Conservation (phyloP, 35 echinoderm and acorn worm species). For the Patiria miniata region DNA sequence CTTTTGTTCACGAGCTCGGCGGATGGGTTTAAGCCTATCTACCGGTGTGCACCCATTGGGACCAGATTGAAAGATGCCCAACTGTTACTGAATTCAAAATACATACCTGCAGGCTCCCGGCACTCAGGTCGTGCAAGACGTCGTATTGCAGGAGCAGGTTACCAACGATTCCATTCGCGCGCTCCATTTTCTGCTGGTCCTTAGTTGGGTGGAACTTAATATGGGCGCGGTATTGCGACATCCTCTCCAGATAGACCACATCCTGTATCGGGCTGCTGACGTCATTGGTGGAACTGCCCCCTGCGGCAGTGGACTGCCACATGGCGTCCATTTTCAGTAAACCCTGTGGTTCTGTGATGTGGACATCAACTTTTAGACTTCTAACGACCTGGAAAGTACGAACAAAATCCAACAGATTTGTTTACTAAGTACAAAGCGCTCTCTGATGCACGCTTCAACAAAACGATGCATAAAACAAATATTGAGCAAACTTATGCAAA, state of each 20-base stretch:
- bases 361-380: slow-evolving; percentile 42
- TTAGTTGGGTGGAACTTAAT: not conserved
- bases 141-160: slow-evolving; percentile 84
- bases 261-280: not conserved
- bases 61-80: not conserved
- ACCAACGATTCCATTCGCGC: slow-evolving; percentile 49
- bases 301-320: slow-evolving; percentile 11
- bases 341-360: slow-evolving; percentile 74
- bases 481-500: not conserved
- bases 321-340: slow-evolving; percentile 48
- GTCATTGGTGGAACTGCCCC: not conserved
- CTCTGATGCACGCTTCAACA: not conserved
- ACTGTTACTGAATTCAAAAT: not conserved
- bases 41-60: no score
- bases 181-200: not conserved
- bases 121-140: slow-evolving; percentile 72
- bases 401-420: not conserved
- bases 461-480: not conserved
- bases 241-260: not conserved
- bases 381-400: slow-evolving; percentile 10
- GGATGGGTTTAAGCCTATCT: not conserved
- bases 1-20: no score
- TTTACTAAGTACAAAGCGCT: not conserved
- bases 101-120: slow-evolving; percentile 82
- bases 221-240: not conserved